phyloP scores from a whole-genome alignment of 2,888 invertebrate genomes.

The Epinotia nisella region DNA sequence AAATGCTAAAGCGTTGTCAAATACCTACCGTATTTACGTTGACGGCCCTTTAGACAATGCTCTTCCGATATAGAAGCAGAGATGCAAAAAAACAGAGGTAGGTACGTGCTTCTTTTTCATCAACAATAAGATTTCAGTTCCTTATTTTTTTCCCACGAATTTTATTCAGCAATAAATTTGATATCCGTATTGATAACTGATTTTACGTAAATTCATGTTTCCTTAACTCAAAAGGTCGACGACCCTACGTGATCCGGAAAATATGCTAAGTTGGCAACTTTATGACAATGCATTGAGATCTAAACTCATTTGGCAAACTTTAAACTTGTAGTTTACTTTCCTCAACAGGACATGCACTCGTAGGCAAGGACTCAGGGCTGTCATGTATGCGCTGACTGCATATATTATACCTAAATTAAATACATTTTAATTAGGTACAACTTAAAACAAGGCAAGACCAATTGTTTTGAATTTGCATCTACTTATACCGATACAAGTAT shows the following conservation, averaged over 20 bases:
- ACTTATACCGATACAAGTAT: background rate
- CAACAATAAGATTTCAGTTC: constrained; percentile 13
- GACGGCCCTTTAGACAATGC: background rate
- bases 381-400: background rate
- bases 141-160: background rate
- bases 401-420: no score
- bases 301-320: background rate
- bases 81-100: constrained; percentile 3
- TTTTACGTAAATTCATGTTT: background rate
- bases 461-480: background rate
- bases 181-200: constrained; percentile 29
- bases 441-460: no score
- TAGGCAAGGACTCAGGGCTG: constrained; percentile 11
- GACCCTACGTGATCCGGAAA: background rate
- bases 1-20: no score
- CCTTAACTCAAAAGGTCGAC: constrained; percentile 18
- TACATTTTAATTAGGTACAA: background rate
- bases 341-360: background rate
- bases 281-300: background rate
- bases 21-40: no score
- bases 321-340: constrained; percentile 8
- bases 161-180: constrained; percentile 7
- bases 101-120: constrained; percentile 14
- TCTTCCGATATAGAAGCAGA: constrained; percentile 12
- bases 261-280: background rate